phyloP scores from a whole-genome alignment of 2,797 vertebrate species.

The Anguilla megastoma region DNA sequence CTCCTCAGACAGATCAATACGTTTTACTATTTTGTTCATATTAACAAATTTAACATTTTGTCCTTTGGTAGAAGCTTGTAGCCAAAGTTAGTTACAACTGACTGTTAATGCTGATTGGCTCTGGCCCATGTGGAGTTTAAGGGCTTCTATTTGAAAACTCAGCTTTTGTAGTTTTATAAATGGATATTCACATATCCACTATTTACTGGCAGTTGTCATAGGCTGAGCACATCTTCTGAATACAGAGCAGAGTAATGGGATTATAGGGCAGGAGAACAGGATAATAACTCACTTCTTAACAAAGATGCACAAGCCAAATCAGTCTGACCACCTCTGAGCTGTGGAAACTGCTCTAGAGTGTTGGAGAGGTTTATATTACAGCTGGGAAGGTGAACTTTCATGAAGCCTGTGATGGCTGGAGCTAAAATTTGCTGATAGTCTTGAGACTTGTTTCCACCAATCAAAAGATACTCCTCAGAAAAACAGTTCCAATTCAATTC shows the following conservation, averaged over 20 bases:
- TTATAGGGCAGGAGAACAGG: background rate
- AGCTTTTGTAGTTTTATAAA: background rate
- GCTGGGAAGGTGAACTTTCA: background rate
- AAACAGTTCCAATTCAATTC: background rate
- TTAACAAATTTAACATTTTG: background rate
- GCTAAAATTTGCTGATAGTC: background rate
- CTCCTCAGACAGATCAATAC: background rate
- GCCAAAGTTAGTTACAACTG: background rate
- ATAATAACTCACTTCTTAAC: background rate
- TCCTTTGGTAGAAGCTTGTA: background rate
- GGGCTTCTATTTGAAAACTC: background rate
- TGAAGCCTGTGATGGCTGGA: background rate
- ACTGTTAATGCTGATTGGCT: background rate
- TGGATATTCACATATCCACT: background rate
- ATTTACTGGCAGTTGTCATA: background rate
- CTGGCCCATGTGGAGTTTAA: background rate
- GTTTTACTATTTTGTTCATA: too few species aligned
- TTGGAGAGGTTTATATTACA: background rate
- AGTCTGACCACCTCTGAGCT: slow-evolving; percentile 1
- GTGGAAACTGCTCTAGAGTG: background rate
- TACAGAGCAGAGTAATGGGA: background rate
- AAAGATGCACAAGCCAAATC: background rate
- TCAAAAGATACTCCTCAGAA: background rate
- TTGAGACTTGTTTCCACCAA: background rate
- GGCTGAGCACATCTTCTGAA: background rate